Percentiles rank a stretch among this genome's conserved stretches.
These are phyloP conservation scores for Phalera bucephala DNA, from an alignment of 2,888 invertebrate genomes.

Conservation along the genomic window DNA sequence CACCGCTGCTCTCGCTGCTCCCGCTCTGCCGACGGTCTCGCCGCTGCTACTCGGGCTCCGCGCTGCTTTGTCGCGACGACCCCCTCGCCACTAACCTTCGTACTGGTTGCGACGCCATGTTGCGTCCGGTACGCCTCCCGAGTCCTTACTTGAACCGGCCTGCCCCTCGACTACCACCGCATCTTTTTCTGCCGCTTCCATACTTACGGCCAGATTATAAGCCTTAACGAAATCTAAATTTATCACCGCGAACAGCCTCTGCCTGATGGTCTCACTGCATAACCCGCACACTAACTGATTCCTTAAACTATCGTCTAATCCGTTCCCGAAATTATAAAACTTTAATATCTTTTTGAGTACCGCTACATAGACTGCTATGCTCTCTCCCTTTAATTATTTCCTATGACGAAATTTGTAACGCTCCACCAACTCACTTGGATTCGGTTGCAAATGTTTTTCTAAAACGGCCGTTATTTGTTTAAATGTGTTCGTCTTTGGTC, in stretches of 20 bases:
- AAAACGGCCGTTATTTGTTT: not conserved
- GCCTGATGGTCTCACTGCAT: not conserved
- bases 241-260: not conserved
- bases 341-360: not conserved
- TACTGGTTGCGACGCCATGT: not conserved
- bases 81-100: not conserved
- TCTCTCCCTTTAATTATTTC: not conserved
- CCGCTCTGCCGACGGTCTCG: not conserved
- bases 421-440: slow-evolving; percentile 1
- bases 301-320: not conserved
- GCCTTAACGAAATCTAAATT: not conserved
- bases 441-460: slow-evolving; percentile 3
- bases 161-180: too few species aligned
- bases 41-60: not conserved
- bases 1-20: not conserved
- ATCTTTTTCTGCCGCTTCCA: too few species aligned
- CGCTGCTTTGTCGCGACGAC: not conserved
- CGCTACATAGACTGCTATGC: not conserved
- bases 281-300: not conserved
- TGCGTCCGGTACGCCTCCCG: not conserved
- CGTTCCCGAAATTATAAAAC: not conserved
- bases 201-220: not conserved
- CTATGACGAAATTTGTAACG: not conserved
- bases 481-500: not conserved
- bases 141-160: not conserved